Evolutionary conservation across 1,140 invertebrate species (phyloP), one percentile per base, ranked within the genome.

Genomic region (Caenorhabditis latens): DNA sequence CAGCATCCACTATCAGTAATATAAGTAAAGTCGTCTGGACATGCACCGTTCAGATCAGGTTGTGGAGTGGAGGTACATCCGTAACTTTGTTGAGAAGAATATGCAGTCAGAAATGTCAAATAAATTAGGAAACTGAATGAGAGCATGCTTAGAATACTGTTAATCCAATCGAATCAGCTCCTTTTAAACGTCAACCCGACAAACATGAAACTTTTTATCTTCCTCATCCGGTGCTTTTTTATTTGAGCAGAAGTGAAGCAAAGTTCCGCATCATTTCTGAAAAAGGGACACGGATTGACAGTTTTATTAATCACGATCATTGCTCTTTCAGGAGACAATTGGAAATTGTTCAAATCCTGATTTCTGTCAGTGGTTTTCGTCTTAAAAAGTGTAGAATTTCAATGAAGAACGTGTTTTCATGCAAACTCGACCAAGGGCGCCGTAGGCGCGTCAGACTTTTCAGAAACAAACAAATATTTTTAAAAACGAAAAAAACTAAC

Each of bases 241-340:
- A 71, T 71, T 71, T 71, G 65, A 46, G 65, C 65, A 71, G 42
- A 48, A 71, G 43, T n/a, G 65, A 48, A 71, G 24, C 65, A 71
- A 71, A 71, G 65, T 71, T 71, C 65, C n/a, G 43, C 42, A 71
- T 48, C 65, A 71, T 19, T 71, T 71, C 13, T 46, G 5, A 19
- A 46, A 53, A 71, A n/a, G 21, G 43, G 46, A 46, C 65, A 48
- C 16, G n/a, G 43, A 71, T 71, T 71, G 65, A 46, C 61, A 63
- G 11, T 32, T 63, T 32, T 4, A 63, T 63, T 63, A 53, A 53
- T 53, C 50, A 3, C 0, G 50, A 53, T 53, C 50, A 53, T 53
- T 53, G 9, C 50, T 53, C 16, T 16, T 53, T 11, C 16, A 8
- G 4, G 50, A 53, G 16, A 53, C 16, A 53, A 3, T 53, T 53